Conservation (phyloP, 1,140 invertebrate genomes). For the Anastrepha ludens region DNA sequence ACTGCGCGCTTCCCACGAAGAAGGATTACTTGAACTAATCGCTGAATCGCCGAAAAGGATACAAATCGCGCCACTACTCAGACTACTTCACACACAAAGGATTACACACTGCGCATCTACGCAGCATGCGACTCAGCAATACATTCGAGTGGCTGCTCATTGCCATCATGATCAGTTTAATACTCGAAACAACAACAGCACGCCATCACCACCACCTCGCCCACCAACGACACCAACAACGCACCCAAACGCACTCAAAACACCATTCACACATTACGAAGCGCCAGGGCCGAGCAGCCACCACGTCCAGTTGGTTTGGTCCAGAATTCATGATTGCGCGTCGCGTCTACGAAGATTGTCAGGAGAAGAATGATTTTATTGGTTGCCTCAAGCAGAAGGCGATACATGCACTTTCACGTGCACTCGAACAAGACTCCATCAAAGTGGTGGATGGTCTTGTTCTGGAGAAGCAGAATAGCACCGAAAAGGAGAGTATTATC, state of each 20-base stretch:
- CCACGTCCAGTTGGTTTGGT: conserved; percentile 49
- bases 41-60: neutral
- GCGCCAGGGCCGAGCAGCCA: conserved; percentile 25
- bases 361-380: conserved; percentile 77
- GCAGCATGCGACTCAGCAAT: conserved; percentile 55
- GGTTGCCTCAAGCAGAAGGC: conserved; percentile 78
- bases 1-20: neutral
- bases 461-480: conserved; percentile 77
- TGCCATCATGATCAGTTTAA: conserved; percentile 56
- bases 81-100: neutral
- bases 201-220: neutral
- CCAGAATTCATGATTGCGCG: conserved; percentile 76
- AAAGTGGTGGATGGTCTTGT: conserved; percentile 77
- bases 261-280: neutral
- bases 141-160: conserved; percentile 55
- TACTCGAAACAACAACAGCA: conserved; percentile 58
- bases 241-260: neutral
- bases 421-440: conserved; percentile 77
- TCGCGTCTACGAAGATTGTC: conserved; percentile 79
- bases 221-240: neutral
- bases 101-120: conserved; percentile 57
- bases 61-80: neutral
- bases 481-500: conserved; percentile 72
- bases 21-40: neutral
- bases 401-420: conserved; percentile 76